Percentiles rank a stretch among this genome's conserved stretches.
Evolutionary conservation across 2,888 invertebrate genomes (phyloP).

Genomic region (Pyrrhia umbra): DNA sequence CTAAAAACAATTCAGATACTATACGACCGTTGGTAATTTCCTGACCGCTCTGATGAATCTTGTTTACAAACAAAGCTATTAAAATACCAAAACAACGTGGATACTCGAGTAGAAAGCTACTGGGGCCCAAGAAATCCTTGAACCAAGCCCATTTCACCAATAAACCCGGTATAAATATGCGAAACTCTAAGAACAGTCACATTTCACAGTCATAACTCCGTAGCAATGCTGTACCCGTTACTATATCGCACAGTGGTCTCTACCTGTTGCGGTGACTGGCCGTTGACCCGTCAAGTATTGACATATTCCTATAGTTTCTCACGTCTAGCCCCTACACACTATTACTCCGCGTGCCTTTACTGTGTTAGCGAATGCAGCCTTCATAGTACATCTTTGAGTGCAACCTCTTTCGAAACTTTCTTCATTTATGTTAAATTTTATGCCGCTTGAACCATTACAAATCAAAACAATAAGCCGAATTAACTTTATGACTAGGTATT

Average conservation of each 20-base stretch:
- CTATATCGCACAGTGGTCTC: conserved; percentile 78
- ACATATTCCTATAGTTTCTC: conserved; percentile 90
- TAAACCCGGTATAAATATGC: conserved; percentile 49
- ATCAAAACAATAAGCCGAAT: neutral
- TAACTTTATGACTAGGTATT: neutral
- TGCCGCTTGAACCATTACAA: neutral
- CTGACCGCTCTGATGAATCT: neutral
- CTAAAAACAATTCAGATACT: neutral
- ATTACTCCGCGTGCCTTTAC: conserved; percentile 77
- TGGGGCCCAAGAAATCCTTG: conserved; percentile 14
- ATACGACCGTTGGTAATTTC: neutral
- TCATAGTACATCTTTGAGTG: conserved; percentile 54
- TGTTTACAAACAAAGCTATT: conserved; percentile 5
- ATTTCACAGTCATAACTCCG: conserved; percentile 63
- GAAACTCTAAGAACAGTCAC: conserved; percentile 55
- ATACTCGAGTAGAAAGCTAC: neutral
- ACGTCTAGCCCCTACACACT: conserved; percentile 81
- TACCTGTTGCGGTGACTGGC: conserved; percentile 84
- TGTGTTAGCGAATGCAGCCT: conserved; percentile 66
- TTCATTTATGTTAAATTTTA: conserved; percentile 26
- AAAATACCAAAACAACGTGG: conserved; percentile 3
- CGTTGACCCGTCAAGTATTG: conserved; percentile 90
- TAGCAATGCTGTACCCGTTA: conserved; percentile 74
- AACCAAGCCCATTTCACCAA: conserved; percentile 33
- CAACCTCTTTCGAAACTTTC: conserved; percentile 42